Evolutionary conservation across 2,797 vertebrate species (phyloP).

Genomic region (Macropus fuliginosus): DNA sequence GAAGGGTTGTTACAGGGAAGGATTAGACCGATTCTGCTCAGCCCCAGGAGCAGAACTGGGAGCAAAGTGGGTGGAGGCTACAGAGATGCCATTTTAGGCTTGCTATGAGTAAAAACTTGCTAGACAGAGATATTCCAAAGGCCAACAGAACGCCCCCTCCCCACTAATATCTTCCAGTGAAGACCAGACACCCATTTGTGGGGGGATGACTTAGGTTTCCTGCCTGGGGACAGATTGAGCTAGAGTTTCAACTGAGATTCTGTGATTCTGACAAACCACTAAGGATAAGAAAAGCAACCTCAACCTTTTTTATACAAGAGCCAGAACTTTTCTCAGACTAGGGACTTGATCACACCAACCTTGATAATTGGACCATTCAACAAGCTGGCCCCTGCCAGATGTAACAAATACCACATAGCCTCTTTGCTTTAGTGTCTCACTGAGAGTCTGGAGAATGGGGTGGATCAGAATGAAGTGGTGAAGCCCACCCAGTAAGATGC

Average conservation of each 20-base stretch:
- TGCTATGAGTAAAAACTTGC: neutral
- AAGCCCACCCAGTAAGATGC: neutral
- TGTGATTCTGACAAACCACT: neutral
- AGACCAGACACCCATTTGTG: neutral
- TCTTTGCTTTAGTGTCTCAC: neutral
- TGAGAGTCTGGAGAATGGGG: neutral
- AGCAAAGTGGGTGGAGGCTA: neutral
- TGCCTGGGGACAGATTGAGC: neutral
- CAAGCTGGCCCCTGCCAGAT: neutral
- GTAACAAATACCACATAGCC: neutral
- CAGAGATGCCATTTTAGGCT: neutral
- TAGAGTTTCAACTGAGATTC: neutral
- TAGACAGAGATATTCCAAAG: neutral
- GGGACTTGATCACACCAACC: neutral
- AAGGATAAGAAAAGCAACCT: neutral
- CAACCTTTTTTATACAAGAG: neutral
- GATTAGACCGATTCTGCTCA: neutral
- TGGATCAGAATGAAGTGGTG: neutral
- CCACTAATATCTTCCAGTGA: neutral
- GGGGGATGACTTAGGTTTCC: neutral
- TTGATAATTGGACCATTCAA: neutral
- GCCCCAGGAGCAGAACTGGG: neutral
- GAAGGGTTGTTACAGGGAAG: neutral
- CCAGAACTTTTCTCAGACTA: neutral
- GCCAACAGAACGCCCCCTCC: neutral